Percentiles rank a stretch among this genome's conserved stretches.
phyloP scores from a whole-genome alignment of 2,888 invertebrate genomes.

The Leucophenga maculata region DNA sequence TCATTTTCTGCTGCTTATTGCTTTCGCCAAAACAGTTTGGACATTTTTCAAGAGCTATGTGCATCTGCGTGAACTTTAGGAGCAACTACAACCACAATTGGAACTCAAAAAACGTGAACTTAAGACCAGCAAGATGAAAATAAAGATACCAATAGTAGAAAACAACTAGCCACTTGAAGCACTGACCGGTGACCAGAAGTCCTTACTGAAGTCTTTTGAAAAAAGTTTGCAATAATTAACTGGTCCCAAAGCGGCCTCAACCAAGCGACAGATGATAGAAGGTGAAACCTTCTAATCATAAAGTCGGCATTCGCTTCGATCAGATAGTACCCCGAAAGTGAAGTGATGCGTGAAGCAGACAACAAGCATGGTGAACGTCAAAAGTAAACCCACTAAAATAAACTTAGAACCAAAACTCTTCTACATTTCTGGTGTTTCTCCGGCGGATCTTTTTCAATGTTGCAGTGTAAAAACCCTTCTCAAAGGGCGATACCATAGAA shows the following conservation, averaged over 20 bases:
- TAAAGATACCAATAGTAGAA: constrained; percentile 60
- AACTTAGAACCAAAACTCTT: too few relatives aligned
- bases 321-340: too few relatives aligned
- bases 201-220: constrained; percentile 78
- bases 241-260: constrained; percentile 43
- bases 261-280: constrained; percentile 43
- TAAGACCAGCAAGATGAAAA: constrained; percentile 46
- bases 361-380: too few relatives aligned
- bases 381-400: too few relatives aligned
- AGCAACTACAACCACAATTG: constrained; percentile 78
- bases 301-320: constrained; percentile 78
- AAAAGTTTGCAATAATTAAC: constrained; percentile 73
- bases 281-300: constrained; percentile 31
- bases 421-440: too few relatives aligned
- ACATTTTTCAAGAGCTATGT: constrained; percentile 83
- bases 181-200: constrained; percentile 75
- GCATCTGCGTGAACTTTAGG: constrained; percentile 78
- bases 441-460: too few relatives aligned
- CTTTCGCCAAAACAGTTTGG: constrained; percentile 81
- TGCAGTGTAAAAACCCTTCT: too few relatives aligned
- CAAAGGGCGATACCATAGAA: too few relatives aligned
- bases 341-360: too few relatives aligned
- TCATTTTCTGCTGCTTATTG: constrained; percentile 80
- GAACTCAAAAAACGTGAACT: constrained; percentile 73
- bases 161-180: constrained; percentile 60